Percentiles rank a stretch among this genome's conserved stretches.
Evolutionary conservation across 2,113 vertebrate species (phyloP).

Genomic region (Oreotrochilus melanogaster): DNA sequence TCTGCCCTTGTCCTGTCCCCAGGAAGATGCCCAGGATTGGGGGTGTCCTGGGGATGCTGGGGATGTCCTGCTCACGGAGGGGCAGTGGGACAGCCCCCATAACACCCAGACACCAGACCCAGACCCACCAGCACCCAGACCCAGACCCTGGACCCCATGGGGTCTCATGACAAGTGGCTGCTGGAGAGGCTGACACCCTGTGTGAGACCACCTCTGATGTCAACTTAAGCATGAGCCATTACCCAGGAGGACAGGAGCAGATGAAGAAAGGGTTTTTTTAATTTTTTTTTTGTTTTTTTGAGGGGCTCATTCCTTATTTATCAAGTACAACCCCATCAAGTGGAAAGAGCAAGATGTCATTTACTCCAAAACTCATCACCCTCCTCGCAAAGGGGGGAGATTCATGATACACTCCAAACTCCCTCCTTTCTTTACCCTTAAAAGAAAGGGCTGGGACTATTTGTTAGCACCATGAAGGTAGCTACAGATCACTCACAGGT

Average conservation of each 20-base stretch:
- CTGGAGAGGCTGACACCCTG: background rate
- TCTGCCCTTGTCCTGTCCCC: background rate
- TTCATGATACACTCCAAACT: background rate
- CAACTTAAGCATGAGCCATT: background rate
- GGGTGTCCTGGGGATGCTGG: background rate
- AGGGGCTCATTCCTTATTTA: constrained; percentile 19
- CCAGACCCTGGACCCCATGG: background rate
- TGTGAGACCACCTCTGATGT: background rate
- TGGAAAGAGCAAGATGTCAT: background rate
- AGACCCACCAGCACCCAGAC: too few relatives aligned
- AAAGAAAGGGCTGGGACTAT: background rate
- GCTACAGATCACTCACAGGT: background rate
- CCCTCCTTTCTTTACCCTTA: background rate
- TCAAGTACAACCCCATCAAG: background rate
- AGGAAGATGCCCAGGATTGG: rapidly evolving
- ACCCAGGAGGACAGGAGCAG: background rate
- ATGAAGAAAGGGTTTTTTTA: background rate
- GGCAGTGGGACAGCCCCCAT: background rate
- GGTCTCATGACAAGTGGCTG: background rate
- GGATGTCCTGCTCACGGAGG: background rate
- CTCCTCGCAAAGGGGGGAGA: background rate
- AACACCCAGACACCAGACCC: too few relatives aligned
- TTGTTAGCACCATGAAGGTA: background rate
- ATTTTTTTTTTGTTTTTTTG: background rate
- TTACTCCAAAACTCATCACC: background rate